These are phyloP conservation scores for Platysternon megacephalum DNA, from an alignment of 2,113 vertebrate species.

Conservation along the genomic window DNA sequence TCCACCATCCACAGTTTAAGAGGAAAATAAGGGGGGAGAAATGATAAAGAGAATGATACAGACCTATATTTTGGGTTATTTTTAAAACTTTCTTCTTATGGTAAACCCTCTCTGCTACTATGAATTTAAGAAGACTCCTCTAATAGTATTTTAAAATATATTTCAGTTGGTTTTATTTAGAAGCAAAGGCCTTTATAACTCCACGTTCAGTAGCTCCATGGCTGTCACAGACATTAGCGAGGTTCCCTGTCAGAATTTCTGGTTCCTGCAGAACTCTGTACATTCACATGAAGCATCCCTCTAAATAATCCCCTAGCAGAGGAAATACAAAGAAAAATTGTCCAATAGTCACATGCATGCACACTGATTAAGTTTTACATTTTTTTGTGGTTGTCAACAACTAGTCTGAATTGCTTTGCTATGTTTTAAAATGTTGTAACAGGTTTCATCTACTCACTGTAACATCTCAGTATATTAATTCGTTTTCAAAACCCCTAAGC, in stretches of 20 bases:
- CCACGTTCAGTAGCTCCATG: not conserved
- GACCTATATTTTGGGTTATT: not conserved
- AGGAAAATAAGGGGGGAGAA: not conserved
- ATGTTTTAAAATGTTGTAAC: slow-evolving; percentile 68
- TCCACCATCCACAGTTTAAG: not conserved
- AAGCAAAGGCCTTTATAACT: not conserved
- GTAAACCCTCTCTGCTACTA: not conserved
- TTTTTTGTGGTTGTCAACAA: not conserved
- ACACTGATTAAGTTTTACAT: not conserved
- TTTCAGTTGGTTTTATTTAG: not conserved
- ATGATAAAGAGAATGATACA: not conserved
- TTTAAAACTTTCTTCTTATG: not conserved
- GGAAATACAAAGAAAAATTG: not conserved
- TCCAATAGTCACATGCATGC: not conserved
- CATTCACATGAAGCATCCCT: not conserved
- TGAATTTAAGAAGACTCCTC: not conserved
- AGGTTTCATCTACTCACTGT: slow-evolving; percentile 73
- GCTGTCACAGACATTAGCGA: not conserved
- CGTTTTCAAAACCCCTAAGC: slow-evolving; percentile 74
- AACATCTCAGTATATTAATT: slow-evolving; percentile 79
- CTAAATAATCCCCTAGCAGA: not conserved
- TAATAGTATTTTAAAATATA: not conserved
- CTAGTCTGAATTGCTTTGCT: not conserved
- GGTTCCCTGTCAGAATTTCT: not conserved
- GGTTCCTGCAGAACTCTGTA: not conserved